Percentiles rank a stretch among this genome's conserved stretches.
Evolutionary conservation across 2,888 invertebrate species (phyloP).

Genomic region (Clanis bilineata): DNA sequence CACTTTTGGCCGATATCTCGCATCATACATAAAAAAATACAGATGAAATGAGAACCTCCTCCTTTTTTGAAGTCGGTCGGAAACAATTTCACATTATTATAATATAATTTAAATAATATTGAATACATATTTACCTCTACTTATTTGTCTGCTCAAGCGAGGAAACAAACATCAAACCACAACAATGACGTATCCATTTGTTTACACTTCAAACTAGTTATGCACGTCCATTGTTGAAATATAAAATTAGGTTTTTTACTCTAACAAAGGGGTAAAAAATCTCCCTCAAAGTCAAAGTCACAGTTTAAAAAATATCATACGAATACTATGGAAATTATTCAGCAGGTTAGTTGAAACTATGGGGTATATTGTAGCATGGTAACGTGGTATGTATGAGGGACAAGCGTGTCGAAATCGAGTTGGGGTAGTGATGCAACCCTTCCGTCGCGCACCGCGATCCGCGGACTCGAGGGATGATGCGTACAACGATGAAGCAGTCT

Average conservation of each 20-base stretch:
- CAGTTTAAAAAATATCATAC: conserved; percentile 32
- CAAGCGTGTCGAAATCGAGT: conserved; percentile 70
- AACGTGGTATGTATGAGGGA: conserved; percentile 41
- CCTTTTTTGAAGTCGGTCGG: no score
- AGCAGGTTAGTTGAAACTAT: conserved; percentile 8
- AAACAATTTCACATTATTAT: background rate
- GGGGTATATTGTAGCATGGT: conserved; percentile 26
- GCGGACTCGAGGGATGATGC: conserved; percentile 61
- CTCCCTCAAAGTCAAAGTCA: conserved; percentile 21
- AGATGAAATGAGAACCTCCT: no score
- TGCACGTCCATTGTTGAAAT: conserved; percentile 67
- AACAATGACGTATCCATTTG: conserved; percentile 69
- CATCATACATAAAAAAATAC: no score
- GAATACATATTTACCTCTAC: background rate
- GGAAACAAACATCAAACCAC: background rate
- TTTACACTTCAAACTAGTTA: conserved; percentile 77
- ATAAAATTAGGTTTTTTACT: conserved; percentile 63
- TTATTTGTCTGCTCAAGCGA: background rate
- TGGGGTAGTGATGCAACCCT: conserved; percentile 74
- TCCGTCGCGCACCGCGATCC: conserved; percentile 62
- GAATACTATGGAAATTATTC: conserved; percentile 23
- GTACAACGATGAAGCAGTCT: conserved; percentile 23
- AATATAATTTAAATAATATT: background rate
- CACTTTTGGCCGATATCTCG: no score
- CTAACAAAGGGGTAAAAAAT: conserved; percentile 46